phyloP scores from a whole-genome alignment of 2,888 invertebrate genomes.

The Phortica okadai region DNA sequence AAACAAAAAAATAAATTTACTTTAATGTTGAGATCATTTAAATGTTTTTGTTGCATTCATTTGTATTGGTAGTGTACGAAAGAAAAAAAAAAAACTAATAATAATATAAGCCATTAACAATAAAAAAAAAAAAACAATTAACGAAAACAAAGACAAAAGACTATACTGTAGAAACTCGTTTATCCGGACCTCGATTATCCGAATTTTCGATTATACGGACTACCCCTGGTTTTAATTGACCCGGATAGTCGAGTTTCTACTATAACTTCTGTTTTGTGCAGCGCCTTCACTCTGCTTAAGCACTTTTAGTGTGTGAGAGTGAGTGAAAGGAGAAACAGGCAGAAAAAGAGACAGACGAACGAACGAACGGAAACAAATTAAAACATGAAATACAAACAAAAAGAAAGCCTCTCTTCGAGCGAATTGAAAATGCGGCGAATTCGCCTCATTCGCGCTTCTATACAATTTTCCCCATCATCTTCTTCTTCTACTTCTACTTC shows the following conservation, averaged over 20 bases:
- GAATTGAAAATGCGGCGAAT: neutral
- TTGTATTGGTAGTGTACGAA: slow-evolving; percentile 1
- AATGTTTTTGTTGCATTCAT: slow-evolving; percentile 57
- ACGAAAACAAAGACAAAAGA: neutral
- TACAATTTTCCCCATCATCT: neutral
- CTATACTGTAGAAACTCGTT: too few relatives aligned
- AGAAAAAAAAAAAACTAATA: neutral
- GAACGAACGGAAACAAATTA: neutral
- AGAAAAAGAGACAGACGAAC: neutral
- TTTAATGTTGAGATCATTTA: slow-evolving; percentile 68
- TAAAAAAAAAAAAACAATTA: slow-evolving; percentile 18
- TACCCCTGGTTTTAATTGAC: too few relatives aligned
- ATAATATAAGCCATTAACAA: neutral
- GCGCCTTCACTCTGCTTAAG: neutral
- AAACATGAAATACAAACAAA: neutral
- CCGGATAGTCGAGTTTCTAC: too few relatives aligned
- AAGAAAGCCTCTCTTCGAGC: slow-evolving; percentile 14
- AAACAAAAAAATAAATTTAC: slow-evolving; percentile 61
- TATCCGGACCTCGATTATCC: too few relatives aligned
- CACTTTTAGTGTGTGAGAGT: too few relatives aligned
- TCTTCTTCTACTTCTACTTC: neutral
- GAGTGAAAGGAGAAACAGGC: too few relatives aligned
- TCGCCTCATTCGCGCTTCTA: slow-evolving; percentile 3
- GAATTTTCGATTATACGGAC: too few relatives aligned
- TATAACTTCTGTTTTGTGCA: neutral